Evolutionary conservation across 2,113 vertebrate species (phyloP).

Genomic region (Leptobrachium ailaonicum): DNA sequence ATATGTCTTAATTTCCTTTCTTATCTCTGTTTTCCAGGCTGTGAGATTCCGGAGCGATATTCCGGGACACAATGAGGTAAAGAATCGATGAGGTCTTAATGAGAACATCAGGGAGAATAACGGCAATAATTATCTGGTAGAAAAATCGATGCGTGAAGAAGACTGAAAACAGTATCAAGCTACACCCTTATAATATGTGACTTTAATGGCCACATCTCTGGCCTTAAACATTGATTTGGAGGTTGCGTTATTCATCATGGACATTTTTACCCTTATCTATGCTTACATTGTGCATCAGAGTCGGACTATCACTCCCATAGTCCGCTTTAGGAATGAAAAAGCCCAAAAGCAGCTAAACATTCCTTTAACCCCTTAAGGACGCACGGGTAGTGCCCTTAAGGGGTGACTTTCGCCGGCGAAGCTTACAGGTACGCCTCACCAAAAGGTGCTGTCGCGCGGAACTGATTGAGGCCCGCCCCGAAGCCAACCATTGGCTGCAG

Average conservation of each 20-base stretch:
- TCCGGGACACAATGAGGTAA: constrained; percentile 54
- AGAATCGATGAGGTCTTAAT: constrained; percentile 65
- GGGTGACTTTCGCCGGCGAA: too few relatives aligned
- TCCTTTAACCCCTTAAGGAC: too few relatives aligned
- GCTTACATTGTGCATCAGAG: too few relatives aligned
- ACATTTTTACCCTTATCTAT: neutral
- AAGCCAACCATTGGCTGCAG: too few relatives aligned
- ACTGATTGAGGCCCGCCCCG: too few relatives aligned
- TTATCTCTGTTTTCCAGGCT: constrained; percentile 12
- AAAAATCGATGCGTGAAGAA: constrained; percentile 63
- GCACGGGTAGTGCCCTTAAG: too few relatives aligned
- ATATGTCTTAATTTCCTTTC: constrained; percentile 35
- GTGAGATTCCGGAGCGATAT: constrained; percentile 48
- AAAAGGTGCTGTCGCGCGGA: too few relatives aligned
- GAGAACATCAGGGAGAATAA: constrained; percentile 58
- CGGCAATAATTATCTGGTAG: constrained; percentile 59
- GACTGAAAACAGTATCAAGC: constrained; percentile 47
- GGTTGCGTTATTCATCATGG: neutral
- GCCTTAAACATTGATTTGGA: neutral
- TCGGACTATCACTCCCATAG: too few relatives aligned
- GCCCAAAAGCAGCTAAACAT: too few relatives aligned
- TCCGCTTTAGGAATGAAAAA: too few relatives aligned
- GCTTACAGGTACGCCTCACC: too few relatives aligned
- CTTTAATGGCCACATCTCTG: neutral
- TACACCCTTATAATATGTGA: neutral